phyloP scores from a whole-genome alignment of 2,888 invertebrate species.

The Amiota mariae region DNA sequence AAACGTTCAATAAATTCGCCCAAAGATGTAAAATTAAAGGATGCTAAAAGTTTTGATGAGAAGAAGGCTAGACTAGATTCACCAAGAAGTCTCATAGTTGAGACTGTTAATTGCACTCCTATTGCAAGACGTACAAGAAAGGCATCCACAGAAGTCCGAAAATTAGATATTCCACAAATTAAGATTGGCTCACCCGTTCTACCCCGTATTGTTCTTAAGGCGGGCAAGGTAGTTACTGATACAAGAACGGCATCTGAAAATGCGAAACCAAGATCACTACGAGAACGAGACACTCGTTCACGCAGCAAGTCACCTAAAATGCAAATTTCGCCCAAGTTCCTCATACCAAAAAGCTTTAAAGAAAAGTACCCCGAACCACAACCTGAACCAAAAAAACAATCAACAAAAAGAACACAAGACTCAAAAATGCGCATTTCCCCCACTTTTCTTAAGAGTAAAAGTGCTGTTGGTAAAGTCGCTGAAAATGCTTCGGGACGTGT shows the following conservation, averaged over 20 bases:
- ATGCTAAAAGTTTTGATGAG: neutral
- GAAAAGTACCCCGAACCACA: conserved; percentile 15
- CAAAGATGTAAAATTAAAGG: neutral
- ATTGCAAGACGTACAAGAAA: conserved; percentile 57
- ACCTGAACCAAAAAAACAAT: conserved; percentile 1
- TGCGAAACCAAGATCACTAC: conserved; percentile 38
- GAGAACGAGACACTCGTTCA: conserved; percentile 39
- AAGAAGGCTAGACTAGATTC: conserved; percentile 43
- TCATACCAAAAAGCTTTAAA: conserved; percentile 45
- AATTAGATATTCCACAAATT: neutral
- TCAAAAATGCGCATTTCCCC: conserved; percentile 49
- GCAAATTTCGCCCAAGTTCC: conserved; percentile 61
- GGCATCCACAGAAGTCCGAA: conserved; percentile 33
- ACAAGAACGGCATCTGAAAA: conserved; percentile 42
- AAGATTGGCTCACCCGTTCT: conserved; percentile 52
- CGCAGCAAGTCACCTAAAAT: conserved; percentile 66
- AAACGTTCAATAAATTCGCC: conserved; percentile 11
- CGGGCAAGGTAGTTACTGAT: conserved; percentile 41
- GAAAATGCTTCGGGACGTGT: conserved; percentile 41
- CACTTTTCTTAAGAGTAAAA: conserved; percentile 40
- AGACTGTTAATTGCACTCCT: conserved; percentile 40
- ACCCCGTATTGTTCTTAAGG: conserved; percentile 57
- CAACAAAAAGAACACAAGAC: conserved; percentile 30
- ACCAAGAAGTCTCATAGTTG: conserved; percentile 1
- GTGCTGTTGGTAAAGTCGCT: neutral